Conservation (phyloP, 1,140 invertebrate species). For the Drosophila ironensis region DNA sequence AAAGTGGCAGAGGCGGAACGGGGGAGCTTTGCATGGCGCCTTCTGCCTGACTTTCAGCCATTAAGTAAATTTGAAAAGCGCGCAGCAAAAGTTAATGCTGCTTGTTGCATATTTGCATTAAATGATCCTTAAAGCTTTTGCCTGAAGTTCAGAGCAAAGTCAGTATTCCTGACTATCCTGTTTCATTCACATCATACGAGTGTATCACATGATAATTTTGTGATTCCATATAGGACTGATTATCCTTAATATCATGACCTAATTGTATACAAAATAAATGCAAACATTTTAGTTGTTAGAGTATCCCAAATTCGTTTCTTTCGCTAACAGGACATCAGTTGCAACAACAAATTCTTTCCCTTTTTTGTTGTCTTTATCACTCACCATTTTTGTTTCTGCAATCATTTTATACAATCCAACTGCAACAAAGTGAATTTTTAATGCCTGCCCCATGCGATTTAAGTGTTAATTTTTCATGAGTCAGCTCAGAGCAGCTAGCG, state of each 20-base stretch:
- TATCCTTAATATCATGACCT: too few species aligned
- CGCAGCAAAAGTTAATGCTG: conserved; percentile 68
- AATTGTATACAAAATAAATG: too few species aligned
- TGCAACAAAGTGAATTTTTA: conserved; percentile 77
- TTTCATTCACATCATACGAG: too few species aligned
- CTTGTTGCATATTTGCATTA: conserved; percentile 73
- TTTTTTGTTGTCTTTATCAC: conserved; percentile 27
- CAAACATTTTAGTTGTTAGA: too few species aligned
- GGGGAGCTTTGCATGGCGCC: conserved; percentile 9
- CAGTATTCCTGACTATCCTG: conserved; percentile 23
- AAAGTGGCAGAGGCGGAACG: neutral
- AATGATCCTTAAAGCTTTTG: conserved; percentile 71
- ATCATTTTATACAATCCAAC: conserved; percentile 46
- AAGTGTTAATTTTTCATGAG: conserved; percentile 69
- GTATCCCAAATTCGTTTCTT: too few species aligned
- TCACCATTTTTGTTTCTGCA: conserved; percentile 47
- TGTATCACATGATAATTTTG: too few species aligned
- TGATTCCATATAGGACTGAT: too few species aligned
- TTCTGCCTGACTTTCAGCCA: conserved; percentile 56
- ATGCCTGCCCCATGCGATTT: conserved; percentile 55
- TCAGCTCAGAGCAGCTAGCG: conserved; percentile 5
- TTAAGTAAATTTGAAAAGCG: conserved; percentile 73
- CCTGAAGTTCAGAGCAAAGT: conserved; percentile 16
- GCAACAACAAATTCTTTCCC: too few species aligned
- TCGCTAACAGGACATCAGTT: too few species aligned